phyloP scores from a whole-genome alignment of 2,888 invertebrate species.

The Drosophila pseudotalamancana region DNA sequence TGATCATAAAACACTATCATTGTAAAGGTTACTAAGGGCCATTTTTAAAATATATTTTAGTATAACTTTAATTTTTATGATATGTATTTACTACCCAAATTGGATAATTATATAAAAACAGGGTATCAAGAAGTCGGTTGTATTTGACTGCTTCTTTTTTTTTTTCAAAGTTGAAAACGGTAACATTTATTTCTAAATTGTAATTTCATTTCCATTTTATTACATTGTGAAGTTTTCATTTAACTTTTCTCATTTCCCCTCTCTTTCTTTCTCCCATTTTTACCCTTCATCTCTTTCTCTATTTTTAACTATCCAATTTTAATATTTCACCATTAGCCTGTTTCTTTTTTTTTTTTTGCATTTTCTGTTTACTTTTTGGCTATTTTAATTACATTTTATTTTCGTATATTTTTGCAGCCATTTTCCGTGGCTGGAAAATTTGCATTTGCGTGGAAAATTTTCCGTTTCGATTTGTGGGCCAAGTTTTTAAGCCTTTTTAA shows the following conservation, averaged over 20 bases:
- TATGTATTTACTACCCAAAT: too few species aligned
- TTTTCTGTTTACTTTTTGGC: too few species aligned
- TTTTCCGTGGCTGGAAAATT: slow-evolving; percentile 18
- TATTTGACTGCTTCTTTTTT: neutral
- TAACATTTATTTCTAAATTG: slow-evolving; percentile 20
- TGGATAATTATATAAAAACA: too few species aligned
- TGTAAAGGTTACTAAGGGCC: too few species aligned
- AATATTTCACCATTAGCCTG: slow-evolving; percentile 9
- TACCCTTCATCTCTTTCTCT: neutral
- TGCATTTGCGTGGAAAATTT: slow-evolving; percentile 35
- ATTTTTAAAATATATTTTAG: too few species aligned
- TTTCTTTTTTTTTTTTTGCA: neutral
- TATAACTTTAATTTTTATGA: too few species aligned
- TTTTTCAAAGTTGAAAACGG: neutral
- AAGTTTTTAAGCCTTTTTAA: slow-evolving; percentile 72
- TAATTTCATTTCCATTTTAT: slow-evolving; percentile 11
- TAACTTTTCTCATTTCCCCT: neutral
- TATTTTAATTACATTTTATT: slow-evolving; percentile 33
- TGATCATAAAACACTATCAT: too few species aligned
- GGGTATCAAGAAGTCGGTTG: too few species aligned
- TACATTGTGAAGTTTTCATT: neutral
- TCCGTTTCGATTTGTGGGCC: slow-evolving; percentile 35
- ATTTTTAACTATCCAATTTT: slow-evolving; percentile 25
- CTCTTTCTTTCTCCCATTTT: neutral
- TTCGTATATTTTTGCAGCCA: slow-evolving; percentile 24